Base-by-base conservation (phyloP, 2,888 invertebrate species). In the Barypeithes pellucidus region DNA sequence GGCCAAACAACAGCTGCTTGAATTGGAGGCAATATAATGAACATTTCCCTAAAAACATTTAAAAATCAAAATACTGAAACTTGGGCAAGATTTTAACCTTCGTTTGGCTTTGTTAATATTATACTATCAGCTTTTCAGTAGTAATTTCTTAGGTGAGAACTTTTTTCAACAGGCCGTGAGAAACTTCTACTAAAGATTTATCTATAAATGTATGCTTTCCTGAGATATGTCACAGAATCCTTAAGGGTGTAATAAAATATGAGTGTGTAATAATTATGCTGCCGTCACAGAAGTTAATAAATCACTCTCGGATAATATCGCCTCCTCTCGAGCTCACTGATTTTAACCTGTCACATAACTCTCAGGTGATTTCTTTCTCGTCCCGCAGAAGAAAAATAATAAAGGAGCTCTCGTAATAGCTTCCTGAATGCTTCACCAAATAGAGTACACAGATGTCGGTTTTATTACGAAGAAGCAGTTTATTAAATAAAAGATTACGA, bases 311-410 rank as follows among this genome's bases (percentile, higher is more conserved):
- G 73, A 69, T 73, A 73, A 69, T 69, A 69, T 69, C 73, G 39
- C 68, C 66, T 73, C 69, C 59, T 73, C 69, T 73, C 66, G 41
- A 69, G 73, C 59, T 73, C 73, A 69, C 69, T 73, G 73, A 69
- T 69, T 73, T 57, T 65, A 60, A 68, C 73, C 68, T 69, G 73
- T 73, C 73, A 73, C 73, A 73, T 73, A 69, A 69, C 54, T 73
- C 69, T 73, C 69, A 65, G 73, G 69, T 69, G 73, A 68, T 66
- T 73, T 66, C 66, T 73, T 69, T 73, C 62, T 7, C 59, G 45
- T 57, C 60, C 65, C 22, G 45, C 16, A 47, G 57, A 72, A 62
- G 62, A 72, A 67, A 67, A 20, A 52, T 67, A 72, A 67, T 67
- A 72, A 72, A 72, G 67, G 47, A 20, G 20, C 43, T 29, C 29